Conservation (phyloP, 2,888 invertebrate species). For the Macrophya annulata region DNA sequence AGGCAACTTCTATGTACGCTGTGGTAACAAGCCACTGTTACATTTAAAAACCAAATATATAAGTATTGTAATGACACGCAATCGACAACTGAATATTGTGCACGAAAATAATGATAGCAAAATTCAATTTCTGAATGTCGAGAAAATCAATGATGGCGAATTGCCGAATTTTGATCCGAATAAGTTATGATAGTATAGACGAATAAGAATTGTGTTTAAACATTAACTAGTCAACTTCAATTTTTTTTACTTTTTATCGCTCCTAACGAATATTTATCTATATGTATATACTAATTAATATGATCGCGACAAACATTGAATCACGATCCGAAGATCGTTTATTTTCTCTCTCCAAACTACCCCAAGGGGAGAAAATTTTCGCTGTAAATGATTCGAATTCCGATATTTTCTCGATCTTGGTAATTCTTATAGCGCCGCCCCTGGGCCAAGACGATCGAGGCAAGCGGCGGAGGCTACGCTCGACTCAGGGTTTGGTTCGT, state of each 20-base stretch:
- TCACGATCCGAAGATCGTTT: not conserved
- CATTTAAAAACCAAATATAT: not conserved
- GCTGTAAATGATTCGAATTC: not conserved
- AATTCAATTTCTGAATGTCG: not conserved
- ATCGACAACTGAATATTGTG: not conserved
- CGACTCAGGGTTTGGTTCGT: slow-evolving; percentile 73
- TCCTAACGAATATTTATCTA: not conserved
- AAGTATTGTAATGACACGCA: not conserved
- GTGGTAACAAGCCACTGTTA: not conserved
- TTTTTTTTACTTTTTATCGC: not conserved
- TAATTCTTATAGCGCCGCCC: slow-evolving; percentile 22
- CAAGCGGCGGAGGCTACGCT: slow-evolving; percentile 70
- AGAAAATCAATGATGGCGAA: not conserved
- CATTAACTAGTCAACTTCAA: too few species aligned
- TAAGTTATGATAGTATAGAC: not conserved
- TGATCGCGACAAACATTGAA: not conserved
- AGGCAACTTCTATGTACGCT: slow-evolving; percentile 7
- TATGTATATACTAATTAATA: not conserved
- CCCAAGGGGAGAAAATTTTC: not conserved
- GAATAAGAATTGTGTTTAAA: not conserved
- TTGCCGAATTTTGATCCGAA: not conserved
- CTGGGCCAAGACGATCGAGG: slow-evolving; percentile 52
- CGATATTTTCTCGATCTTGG: not conserved
- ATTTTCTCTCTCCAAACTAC: too few species aligned
- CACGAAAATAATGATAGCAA: not conserved